Percentiles rank a stretch among this genome's conserved stretches.
These are phyloP conservation scores for Leptopilina boulardi DNA, from an alignment of 1,140 invertebrate genomes.

Conservation along the genomic window DNA sequence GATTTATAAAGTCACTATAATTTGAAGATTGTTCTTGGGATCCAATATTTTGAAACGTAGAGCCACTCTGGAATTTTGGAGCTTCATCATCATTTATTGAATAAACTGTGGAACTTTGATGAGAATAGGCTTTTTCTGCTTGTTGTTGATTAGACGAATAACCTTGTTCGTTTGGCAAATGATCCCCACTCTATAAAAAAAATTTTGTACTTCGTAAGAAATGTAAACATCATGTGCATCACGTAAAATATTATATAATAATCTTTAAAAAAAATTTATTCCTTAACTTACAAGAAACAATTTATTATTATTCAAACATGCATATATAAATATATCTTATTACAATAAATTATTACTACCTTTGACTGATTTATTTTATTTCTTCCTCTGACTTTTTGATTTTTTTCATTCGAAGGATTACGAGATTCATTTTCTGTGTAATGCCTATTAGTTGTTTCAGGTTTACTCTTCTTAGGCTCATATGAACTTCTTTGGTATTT, in stretches of 20 bases:
- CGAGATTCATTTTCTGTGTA: slow-evolving; percentile 58
- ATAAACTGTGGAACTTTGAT: slow-evolving; percentile 46
- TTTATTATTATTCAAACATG: no score
- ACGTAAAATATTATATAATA: no score
- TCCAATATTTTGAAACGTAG: slow-evolving; percentile 52
- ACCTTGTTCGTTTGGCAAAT: no score
- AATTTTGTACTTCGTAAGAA: no score
- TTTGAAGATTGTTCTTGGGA: slow-evolving; percentile 44
- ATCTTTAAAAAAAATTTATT: no score
- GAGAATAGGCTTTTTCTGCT: neutral
- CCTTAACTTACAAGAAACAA: no score
- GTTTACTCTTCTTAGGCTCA: slow-evolving; percentile 65
- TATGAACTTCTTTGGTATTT: slow-evolving; percentile 66
- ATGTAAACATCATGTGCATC: no score
- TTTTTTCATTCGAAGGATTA: slow-evolving; percentile 57
- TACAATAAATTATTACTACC: no score
- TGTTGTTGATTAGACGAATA: slow-evolving; percentile 32
- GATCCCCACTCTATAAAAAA: no score
- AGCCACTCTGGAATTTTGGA: slow-evolving; percentile 52
- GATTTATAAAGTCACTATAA: slow-evolving; percentile 39
- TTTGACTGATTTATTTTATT: no score
- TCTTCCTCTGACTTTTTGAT: slow-evolving; percentile 53
- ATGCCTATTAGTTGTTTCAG: slow-evolving; percentile 60
- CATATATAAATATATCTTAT: no score
- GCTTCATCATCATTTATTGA: slow-evolving; percentile 61